phyloP scores from a whole-genome alignment of 2,888 invertebrate genomes.

The Liodrosophila aerea region DNA sequence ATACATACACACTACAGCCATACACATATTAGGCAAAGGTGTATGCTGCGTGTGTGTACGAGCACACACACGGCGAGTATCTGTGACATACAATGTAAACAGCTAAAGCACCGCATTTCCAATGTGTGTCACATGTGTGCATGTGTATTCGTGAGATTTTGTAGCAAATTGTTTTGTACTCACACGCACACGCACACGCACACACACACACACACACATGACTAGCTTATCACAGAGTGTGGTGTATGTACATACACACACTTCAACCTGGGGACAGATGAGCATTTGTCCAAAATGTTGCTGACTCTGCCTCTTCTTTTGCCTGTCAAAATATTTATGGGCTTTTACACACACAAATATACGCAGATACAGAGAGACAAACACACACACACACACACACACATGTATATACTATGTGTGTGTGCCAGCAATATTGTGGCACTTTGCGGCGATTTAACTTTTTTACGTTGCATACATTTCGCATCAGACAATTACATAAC shows the following conservation, averaged over 20 bases:
- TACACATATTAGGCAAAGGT: background rate
- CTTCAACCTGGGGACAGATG: conserved; percentile 43
- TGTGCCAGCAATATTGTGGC: conserved; percentile 39
- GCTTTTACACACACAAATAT: conserved; percentile 24
- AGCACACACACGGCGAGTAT: conserved; percentile 10
- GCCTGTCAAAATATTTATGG: conserved; percentile 66
- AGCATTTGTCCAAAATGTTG: conserved; percentile 41
- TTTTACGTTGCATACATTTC: conserved; percentile 41
- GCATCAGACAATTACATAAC: conserved; percentile 55
- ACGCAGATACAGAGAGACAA: conserved; percentile 3
- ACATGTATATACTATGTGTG: no score
- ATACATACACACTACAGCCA: background rate
- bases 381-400: conserved; percentile 10
- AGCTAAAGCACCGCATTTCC: conserved; percentile 47
- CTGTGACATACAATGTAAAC: conserved; percentile 50
- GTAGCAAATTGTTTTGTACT: conserved; percentile 51
- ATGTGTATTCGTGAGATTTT: conserved; percentile 38
- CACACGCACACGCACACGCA: conserved; percentile 12
- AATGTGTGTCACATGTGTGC: conserved; percentile 19
- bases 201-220: background rate
- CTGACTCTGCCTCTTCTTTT: conserved; percentile 51
- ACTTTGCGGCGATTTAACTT: conserved; percentile 50
- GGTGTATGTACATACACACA: conserved; percentile 20
- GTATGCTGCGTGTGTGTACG: conserved; percentile 4
- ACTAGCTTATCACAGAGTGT: conserved; percentile 27